Evolutionary conservation across 1,140 invertebrate genomes (phyloP).

Genomic region (Eupristina koningsbergeri): DNA sequence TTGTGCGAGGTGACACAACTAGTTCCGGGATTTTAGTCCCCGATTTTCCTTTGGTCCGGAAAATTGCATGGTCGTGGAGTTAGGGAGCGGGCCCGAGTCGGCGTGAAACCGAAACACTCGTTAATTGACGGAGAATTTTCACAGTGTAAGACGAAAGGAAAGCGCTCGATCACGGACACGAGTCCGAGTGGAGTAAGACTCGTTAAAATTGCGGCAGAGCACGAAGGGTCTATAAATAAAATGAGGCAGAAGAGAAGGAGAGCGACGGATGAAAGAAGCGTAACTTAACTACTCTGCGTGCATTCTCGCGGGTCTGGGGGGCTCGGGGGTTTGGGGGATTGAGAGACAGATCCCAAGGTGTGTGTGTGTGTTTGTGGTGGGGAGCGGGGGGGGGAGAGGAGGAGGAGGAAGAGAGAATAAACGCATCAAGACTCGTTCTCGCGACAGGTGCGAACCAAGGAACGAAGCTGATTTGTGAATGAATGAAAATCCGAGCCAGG

Average conservation of each 20-base stretch:
- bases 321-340: background rate
- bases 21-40: background rate
- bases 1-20: background rate
- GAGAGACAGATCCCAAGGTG: no score
- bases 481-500: conserved; percentile 22
- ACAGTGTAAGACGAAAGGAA: background rate
- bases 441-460: conserved; percentile 40
- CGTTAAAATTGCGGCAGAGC: conserved; percentile 17
- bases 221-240: conserved; percentile 28
- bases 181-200: background rate
- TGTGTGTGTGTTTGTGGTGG: no score
- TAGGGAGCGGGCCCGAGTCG: background rate
- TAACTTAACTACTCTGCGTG: conserved; percentile 26
- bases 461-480: conserved; percentile 42
- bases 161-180: background rate
- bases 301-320: no score
- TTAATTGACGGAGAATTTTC: conserved; percentile 44
- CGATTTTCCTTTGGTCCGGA: background rate
- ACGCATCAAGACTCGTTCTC: background rate
- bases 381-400: no score
- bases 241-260: background rate
- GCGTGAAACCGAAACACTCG: background rate
- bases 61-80: background rate
- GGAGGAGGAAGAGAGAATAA: no score
- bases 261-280: conserved; percentile 35